Percentiles rank a stretch among this genome's conserved stretches.
These are phyloP conservation scores for Ctenoplectra terminalis DNA, from an alignment of 1,140 invertebrate genomes.

Conservation along the genomic window DNA sequence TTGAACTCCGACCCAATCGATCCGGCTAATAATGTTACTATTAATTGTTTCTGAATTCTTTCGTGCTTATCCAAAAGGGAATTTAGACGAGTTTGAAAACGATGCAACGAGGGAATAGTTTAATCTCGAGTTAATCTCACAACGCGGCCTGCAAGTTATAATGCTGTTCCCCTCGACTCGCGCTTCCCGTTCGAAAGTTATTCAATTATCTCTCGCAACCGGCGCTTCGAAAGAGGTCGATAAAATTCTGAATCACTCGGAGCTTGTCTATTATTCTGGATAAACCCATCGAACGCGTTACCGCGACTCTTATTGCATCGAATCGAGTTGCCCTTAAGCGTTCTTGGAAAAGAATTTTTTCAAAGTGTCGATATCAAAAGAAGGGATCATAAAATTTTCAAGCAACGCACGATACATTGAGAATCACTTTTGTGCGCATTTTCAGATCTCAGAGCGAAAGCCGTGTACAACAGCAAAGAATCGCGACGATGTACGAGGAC, in stretches of 20 bases:
- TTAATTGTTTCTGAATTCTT: too few relatives aligned
- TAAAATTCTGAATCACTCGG: neutral
- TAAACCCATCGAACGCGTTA: neutral
- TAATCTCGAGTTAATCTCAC: neutral
- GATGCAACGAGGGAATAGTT: neutral
- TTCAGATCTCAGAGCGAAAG: constrained; percentile 81
- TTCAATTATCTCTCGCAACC: neutral
- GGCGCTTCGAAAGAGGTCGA: neutral
- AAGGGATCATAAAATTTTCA: too few relatives aligned
- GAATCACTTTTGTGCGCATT: constrained; percentile 5
- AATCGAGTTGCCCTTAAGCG: neutral
- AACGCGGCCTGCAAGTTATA: neutral
- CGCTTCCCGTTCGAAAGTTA: neutral
- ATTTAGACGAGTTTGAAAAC: neutral
- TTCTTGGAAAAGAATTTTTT: too few relatives aligned
- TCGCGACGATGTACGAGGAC: constrained; percentile 79
- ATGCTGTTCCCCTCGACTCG: neutral
- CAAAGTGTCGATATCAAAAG: too few relatives aligned
- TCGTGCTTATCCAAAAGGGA: neutral
- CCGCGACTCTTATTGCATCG: neutral
- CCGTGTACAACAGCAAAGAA: constrained; percentile 78
- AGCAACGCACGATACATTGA: too few relatives aligned
- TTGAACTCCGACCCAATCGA: neutral
- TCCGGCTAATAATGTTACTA: neutral
- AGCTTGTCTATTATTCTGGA: neutral